A percentile compares a stretch with the other conserved stretches of the same genome.
Evolutionary conservation across 2,888 invertebrate genomes (phyloP).

Genomic region (Catocala fraxini): DNA sequence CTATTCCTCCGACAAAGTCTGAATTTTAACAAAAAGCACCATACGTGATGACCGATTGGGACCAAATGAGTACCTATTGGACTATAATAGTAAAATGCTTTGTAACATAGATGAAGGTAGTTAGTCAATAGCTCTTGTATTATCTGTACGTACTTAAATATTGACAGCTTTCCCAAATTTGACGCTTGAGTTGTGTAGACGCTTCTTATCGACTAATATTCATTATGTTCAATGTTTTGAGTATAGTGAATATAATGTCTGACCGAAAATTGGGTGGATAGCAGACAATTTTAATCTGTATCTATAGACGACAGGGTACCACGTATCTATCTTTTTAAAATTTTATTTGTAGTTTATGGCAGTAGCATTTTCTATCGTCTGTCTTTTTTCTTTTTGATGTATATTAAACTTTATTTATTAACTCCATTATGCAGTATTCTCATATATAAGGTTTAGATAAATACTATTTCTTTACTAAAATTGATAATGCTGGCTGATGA

Average conservation of each 20-base stretch:
- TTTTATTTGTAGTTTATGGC: too few species aligned
- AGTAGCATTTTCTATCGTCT: too few species aligned
- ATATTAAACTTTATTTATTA: too few species aligned
- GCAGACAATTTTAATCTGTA: too few species aligned
- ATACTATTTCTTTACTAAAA: too few species aligned
- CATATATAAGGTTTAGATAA: too few species aligned
- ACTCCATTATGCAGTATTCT: too few species aligned
- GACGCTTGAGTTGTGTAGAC: slow-evolving; percentile 12
- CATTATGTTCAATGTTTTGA: neutral
- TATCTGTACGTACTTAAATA: slow-evolving; percentile 36
- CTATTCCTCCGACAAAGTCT: slow-evolving; percentile 19
- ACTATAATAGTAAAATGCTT: slow-evolving; percentile 26
- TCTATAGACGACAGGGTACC: too few species aligned
- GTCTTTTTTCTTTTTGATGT: too few species aligned
- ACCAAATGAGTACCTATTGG: slow-evolving; percentile 12
- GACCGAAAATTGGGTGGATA: neutral
- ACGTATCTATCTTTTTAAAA: too few species aligned
- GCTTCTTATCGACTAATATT: neutral
- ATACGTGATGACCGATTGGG: neutral
- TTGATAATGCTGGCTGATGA: too few species aligned
- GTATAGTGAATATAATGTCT: neutral
- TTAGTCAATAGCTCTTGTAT: slow-evolving; percentile 32
- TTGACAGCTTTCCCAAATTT: slow-evolving; percentile 1
- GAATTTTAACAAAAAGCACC: too few species aligned
- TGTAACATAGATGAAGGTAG: slow-evolving; percentile 24